Conservation (phyloP, 2,888 invertebrate genomes). For the Thyatira batis region DNA sequence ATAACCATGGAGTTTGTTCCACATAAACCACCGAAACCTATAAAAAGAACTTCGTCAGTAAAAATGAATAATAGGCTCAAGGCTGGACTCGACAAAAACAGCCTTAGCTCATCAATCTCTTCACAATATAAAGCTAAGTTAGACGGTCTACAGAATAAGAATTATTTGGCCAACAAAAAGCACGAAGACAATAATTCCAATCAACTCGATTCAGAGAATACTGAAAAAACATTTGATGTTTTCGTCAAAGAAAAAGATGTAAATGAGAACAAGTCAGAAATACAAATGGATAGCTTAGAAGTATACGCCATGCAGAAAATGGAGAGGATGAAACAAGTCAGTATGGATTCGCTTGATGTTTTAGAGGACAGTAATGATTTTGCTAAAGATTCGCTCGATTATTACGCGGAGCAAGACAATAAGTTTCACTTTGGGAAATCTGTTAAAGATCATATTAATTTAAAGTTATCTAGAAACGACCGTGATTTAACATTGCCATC, state of each 20-base stretch:
- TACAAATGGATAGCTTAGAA: slow-evolving; percentile 84
- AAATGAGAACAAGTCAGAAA: slow-evolving; percentile 82
- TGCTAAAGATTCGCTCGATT: slow-evolving; percentile 76
- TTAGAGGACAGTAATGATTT: slow-evolving; percentile 68
- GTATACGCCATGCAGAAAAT: slow-evolving; percentile 74
- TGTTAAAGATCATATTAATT: slow-evolving; percentile 62
- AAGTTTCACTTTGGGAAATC: slow-evolving; percentile 53
- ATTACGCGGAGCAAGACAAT: slow-evolving; percentile 73
- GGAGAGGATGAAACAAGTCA: slow-evolving; percentile 70
- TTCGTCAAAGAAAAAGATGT: slow-evolving; percentile 84
- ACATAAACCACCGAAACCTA: slow-evolving; percentile 89
- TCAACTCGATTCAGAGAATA: slow-evolving; percentile 58
- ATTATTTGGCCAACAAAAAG: slow-evolving; percentile 60
- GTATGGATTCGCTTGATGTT: slow-evolving; percentile 78
- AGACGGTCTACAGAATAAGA: slow-evolving; percentile 76
- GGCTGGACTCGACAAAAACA: slow-evolving; percentile 68
- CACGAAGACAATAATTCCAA: slow-evolving; percentile 69
- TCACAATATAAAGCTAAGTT: slow-evolving; percentile 78
- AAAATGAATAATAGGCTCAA: slow-evolving; percentile 80
- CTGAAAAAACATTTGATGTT: slow-evolving; percentile 83
- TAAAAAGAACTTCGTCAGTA: slow-evolving; percentile 85
- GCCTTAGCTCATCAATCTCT: slow-evolving; percentile 72
- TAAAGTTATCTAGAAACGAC: slow-evolving; percentile 55
- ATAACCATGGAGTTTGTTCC: slow-evolving; percentile 83
- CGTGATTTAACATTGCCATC: slow-evolving; percentile 40